Evolutionary conservation across 1,140 invertebrate genomes (phyloP).

Genomic region (Ceratoteleas bidentatus): DNA sequence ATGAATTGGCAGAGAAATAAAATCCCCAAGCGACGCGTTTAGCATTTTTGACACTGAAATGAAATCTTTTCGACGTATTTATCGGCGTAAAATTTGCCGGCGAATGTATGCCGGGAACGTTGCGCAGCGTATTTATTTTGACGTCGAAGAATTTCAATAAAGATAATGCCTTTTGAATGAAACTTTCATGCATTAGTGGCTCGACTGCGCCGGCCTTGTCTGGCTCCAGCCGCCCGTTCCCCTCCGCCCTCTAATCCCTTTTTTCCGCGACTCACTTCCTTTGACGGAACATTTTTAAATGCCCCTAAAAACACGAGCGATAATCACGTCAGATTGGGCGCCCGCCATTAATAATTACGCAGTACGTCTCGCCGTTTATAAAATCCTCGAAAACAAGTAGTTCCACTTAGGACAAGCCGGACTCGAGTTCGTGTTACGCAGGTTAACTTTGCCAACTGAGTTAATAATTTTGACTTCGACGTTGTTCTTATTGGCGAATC

Average conservation of each 20-base stretch:
- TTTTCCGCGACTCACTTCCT: no score
- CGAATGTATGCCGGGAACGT: background rate
- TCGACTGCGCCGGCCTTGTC: no score
- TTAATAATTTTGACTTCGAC: slow-evolving; percentile 37
- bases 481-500: no score
- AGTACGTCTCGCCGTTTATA: slow-evolving; percentile 20
- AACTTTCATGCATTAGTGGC: slow-evolving; percentile 5
- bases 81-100: slow-evolving; percentile 14
- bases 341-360: slow-evolving; percentile 21
- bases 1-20: background rate
- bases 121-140: slow-evolving; percentile 13
- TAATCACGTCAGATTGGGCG: no score
- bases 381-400: slow-evolving; percentile 19
- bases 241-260: background rate
- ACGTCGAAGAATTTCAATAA: slow-evolving; percentile 9
- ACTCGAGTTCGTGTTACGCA: slow-evolving; percentile 38
- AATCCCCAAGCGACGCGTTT: slow-evolving; percentile 1
- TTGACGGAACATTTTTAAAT: no score
- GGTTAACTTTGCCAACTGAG: slow-evolving; percentile 39
- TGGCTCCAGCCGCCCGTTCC: no score
- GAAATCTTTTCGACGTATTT: slow-evolving; percentile 22
- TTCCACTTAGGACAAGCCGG: slow-evolving; percentile 16
- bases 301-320: no score
- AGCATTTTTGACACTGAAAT: slow-evolving; percentile 13
- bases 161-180: slow-evolving; percentile 9